phyloP scores from a whole-genome alignment of 2,888 invertebrate genomes.

The Bellardia bayeri region DNA sequence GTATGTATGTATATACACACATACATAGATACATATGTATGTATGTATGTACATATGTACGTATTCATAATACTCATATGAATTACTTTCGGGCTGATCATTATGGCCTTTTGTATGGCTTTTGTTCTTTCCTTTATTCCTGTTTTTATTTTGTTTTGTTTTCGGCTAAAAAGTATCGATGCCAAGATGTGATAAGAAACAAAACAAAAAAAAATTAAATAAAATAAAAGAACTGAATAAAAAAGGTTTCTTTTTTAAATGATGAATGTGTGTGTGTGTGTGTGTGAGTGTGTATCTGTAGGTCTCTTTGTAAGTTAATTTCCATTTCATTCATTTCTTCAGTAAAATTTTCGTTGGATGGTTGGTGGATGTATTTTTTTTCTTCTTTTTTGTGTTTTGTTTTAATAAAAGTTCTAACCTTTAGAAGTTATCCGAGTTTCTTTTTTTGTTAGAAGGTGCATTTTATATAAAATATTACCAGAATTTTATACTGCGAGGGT shows the following conservation, averaged over 20 bases:
- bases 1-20: background rate
- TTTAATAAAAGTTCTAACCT: conserved; percentile 41
- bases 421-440: conserved; percentile 44
- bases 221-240: conserved; percentile 29
- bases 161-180: conserved; percentile 69
- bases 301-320: conserved; percentile 15
- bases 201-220: background rate
- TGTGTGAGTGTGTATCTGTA: background rate
- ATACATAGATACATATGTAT: background rate
- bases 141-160: conserved; percentile 59
- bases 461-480: conserved; percentile 46
- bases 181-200: conserved; percentile 68
- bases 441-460: conserved; percentile 50
- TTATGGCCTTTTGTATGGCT: conserved; percentile 62
- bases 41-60: background rate
- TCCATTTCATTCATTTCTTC: conserved; percentile 57
- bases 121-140: conserved; percentile 52
- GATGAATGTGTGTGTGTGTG: background rate
- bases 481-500: conserved; percentile 11
- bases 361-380: conserved; percentile 34
- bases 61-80: conserved; percentile 53
- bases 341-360: conserved; percentile 5
- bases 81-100: conserved; percentile 66
- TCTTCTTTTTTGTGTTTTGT: background rate
- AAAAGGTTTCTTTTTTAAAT: conserved; percentile 65